These are phyloP conservation scores for Tribolium madens DNA, from an alignment of 1,140 invertebrate genomes.

Conservation along the genomic window DNA sequence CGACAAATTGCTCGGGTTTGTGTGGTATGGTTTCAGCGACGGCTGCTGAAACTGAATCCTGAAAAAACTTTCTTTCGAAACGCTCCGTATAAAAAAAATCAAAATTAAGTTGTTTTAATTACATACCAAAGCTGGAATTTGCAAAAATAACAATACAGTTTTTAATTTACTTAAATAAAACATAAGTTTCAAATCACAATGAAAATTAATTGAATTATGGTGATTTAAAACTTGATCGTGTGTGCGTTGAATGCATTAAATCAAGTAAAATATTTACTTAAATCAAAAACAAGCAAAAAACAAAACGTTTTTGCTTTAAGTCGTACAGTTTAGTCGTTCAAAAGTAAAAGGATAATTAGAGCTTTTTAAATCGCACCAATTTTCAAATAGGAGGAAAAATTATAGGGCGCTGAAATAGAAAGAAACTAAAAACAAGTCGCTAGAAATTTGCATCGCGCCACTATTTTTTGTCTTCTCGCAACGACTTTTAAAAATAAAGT, in stretches of 20 bases:
- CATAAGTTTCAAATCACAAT: not conserved
- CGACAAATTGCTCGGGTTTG: slow-evolving; percentile 6
- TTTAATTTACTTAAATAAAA: not conserved
- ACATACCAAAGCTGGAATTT: too few relatives aligned
- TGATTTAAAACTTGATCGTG: not conserved
- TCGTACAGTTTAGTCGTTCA: not conserved
- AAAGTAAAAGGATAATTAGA: not conserved
- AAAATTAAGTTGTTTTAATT: too few relatives aligned
- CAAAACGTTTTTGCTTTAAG: not conserved
- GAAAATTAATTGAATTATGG: not conserved
- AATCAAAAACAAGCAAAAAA: not conserved
- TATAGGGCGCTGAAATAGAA: too few relatives aligned
- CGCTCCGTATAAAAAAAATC: too few relatives aligned
- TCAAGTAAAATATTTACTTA: not conserved
- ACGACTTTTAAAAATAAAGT: too few relatives aligned
- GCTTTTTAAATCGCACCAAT: too few relatives aligned
- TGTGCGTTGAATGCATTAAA: not conserved
- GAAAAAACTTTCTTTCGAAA: too few relatives aligned
- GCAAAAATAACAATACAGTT: too few relatives aligned
- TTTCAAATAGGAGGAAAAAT: too few relatives aligned
- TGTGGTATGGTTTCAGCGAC: not conserved
- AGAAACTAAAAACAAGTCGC: too few relatives aligned
- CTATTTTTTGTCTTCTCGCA: too few relatives aligned
- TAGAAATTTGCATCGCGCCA: too few relatives aligned
- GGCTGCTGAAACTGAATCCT: not conserved